Conservation (phyloP, 2,113 vertebrate species). For the Euleptes europaea region DNA sequence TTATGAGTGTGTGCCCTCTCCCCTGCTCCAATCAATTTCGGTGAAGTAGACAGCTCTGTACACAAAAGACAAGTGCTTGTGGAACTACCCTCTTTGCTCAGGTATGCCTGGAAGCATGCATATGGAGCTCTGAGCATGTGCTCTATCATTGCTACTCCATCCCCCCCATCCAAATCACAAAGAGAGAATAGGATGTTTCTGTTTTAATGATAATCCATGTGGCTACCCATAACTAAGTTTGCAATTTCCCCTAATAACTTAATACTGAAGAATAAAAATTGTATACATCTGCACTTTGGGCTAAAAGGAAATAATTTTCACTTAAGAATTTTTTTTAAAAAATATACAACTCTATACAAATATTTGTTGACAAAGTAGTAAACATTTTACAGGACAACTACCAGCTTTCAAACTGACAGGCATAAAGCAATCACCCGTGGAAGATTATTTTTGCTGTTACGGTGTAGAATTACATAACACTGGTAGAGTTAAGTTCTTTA, state of each 20-base stretch:
- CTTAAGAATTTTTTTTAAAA: background rate
- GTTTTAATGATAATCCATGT: no score
- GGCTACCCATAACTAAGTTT: no score
- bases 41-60: background rate
- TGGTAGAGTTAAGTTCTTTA: background rate
- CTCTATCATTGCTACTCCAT: background rate
- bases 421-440: background rate
- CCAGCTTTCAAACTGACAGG: fast-evolving
- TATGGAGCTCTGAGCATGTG: background rate
- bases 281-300: background rate
- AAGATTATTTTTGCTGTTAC: background rate
- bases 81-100: background rate
- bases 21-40: background rate
- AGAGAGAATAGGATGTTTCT: no score
- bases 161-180: background rate
- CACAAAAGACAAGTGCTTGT: background rate
- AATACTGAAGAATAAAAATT: background rate
- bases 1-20: background rate
- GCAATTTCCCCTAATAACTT: no score
- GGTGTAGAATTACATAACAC: no score
- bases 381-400: background rate
- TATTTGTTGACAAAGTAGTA: background rate
- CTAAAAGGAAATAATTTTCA: background rate
- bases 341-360: background rate
- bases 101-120: background rate